Conservation (phyloP, 2,113 vertebrate genomes). For the Notothenia rossii region DNA sequence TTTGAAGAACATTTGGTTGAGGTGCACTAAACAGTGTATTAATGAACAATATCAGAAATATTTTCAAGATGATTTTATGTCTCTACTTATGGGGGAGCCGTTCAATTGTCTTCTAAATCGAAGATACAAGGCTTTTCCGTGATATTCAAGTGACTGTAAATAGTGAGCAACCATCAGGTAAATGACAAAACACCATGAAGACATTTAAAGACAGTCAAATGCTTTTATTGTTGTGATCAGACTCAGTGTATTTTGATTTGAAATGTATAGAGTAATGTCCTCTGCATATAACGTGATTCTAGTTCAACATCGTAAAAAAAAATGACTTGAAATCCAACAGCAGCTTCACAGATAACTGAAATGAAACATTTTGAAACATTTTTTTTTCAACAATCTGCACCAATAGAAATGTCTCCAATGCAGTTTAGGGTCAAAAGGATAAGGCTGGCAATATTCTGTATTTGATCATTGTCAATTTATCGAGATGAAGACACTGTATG, state of each 20-base stretch:
- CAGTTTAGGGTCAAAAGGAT: background rate
- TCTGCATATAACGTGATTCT: background rate
- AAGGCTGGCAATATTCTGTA: background rate
- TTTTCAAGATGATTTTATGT: too few species aligned
- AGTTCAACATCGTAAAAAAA: background rate
- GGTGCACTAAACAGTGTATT: too few species aligned
- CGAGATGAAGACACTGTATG: background rate
- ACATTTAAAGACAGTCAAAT: background rate
- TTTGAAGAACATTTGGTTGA: too few species aligned
- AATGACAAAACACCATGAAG: background rate
- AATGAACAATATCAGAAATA: too few species aligned
- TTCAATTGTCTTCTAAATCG: too few species aligned
- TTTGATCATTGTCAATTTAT: background rate
- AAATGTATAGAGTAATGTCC: conserved; percentile 2
- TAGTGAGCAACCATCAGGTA: too few species aligned
- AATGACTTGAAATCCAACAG: background rate
- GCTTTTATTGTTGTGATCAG: conserved; percentile 7
- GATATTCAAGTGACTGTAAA: too few species aligned
- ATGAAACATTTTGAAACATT: background rate
- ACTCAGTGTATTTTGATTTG: background rate
- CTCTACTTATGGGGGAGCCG: too few species aligned
- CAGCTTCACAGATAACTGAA: background rate
- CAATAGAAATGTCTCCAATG: background rate
- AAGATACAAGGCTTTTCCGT: too few species aligned
- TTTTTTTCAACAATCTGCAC: background rate